A percentile compares a stretch with the other conserved stretches of the same genome.
Evolutionary conservation across 2,113 vertebrate genomes (phyloP).

Genomic region (Nothoprocta pentlandii): DNA sequence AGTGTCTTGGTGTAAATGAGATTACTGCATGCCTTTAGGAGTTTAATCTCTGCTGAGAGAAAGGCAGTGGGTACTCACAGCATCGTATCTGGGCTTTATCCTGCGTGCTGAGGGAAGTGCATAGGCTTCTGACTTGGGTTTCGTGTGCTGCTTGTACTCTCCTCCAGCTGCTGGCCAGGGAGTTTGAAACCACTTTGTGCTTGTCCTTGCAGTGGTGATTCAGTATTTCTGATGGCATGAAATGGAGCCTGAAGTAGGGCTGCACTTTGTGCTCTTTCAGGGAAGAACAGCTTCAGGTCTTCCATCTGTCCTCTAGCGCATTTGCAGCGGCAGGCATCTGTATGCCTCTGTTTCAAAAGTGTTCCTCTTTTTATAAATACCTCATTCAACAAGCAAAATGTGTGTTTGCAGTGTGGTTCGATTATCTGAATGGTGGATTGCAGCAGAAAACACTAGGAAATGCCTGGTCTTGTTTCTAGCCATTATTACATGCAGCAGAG

Average conservation of each 20-base stretch:
- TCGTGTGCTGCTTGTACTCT: background rate
- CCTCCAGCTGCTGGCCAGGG: background rate
- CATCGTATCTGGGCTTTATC: background rate
- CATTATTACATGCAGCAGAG: rapidly evolving
- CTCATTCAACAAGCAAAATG: background rate
- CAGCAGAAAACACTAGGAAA: background rate
- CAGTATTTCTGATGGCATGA: background rate
- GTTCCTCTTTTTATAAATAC: conserved; percentile 18
- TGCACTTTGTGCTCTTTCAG: background rate
- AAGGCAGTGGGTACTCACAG: background rate
- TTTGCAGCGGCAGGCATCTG: background rate
- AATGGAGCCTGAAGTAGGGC: background rate
- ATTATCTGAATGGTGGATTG: background rate
- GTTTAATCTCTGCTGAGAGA: background rate
- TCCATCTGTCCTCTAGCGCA: background rate
- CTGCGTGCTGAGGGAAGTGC: background rate
- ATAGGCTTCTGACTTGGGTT: background rate
- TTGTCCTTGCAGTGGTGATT: background rate
- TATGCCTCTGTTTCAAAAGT: background rate
- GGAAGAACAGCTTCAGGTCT: background rate
- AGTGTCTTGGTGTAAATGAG: background rate
- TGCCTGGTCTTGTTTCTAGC: background rate
- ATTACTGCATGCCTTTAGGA: background rate
- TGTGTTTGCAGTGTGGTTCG: background rate
- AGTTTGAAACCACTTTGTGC: background rate